Conservation (phyloP, 2,797 vertebrate species). For the Lacerta bilineata region DNA sequence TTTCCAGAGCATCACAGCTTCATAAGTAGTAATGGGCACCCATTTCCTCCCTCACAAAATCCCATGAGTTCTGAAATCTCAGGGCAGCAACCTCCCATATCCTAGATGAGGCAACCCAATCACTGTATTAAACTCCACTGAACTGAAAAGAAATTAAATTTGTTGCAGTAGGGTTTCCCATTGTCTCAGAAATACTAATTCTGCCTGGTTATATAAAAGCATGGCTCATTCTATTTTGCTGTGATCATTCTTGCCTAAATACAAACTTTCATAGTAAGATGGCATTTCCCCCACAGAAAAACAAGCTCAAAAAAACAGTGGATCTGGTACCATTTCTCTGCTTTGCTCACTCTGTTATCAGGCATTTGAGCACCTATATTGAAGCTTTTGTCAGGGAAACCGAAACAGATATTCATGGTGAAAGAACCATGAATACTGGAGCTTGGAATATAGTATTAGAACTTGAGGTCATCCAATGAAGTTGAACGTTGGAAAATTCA, state of each 20-base stretch:
- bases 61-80: not conserved
- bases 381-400: not conserved
- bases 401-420: too few relatives aligned
- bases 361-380: not conserved
- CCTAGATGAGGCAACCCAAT: not conserved
- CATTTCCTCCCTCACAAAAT: not conserved
- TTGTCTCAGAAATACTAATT: conserved; percentile 21
- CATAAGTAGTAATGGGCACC: not conserved
- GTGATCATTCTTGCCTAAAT: not conserved
- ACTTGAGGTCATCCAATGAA: too few relatives aligned
- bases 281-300: not conserved
- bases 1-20: not conserved
- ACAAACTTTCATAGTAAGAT: conserved; percentile 1
- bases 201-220: conserved; percentile 11
- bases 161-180: not conserved
- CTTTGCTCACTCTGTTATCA: not conserved
- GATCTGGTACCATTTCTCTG: not conserved
- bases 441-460: too few relatives aligned
- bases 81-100: not conserved
- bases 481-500: too few relatives aligned
- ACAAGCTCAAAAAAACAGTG: not conserved
- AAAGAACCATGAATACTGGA: too few relatives aligned
- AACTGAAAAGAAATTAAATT: conserved; percentile 23
- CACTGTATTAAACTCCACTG: conserved; percentile 5
- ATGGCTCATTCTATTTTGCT: not conserved